These are phyloP conservation scores for Allolobophora icterica DNA, from an alignment of 2,888 invertebrate species.

Conservation along the genomic window DNA sequence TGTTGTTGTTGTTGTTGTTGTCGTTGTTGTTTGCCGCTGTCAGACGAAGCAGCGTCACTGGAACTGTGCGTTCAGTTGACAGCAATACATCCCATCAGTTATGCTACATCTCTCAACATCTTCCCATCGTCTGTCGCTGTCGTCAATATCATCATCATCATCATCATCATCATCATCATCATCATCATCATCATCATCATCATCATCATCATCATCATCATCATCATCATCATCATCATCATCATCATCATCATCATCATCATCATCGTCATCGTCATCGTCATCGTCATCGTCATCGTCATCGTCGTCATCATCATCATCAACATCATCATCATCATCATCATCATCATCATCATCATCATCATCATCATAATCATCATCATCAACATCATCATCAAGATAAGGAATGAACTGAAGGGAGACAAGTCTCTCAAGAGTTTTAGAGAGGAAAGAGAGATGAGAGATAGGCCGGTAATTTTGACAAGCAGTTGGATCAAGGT, in stretches of 20 bases:
- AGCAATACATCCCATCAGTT: neutral
- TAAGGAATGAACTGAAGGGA: no score
- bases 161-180: conserved; percentile 38
- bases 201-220: conserved; percentile 35
- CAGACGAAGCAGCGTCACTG: conserved; percentile 12
- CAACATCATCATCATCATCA: conserved; percentile 33
- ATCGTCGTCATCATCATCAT: conserved; percentile 36
- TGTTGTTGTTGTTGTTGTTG: neutral
- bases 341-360: conserved; percentile 33
- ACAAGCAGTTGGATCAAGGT: no score
- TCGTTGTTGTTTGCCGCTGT: neutral
- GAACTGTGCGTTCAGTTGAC: neutral
- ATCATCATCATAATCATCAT: conserved; percentile 31
- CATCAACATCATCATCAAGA: conserved; percentile 31
- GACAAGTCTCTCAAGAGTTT: no score
- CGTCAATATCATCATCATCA: conserved; percentile 30
- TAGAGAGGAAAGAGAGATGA: no score
- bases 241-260: conserved; percentile 24
- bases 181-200: conserved; percentile 36
- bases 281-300: conserved; percentile 30
- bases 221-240: conserved; percentile 27
- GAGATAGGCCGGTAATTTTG: no score
- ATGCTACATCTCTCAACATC: neutral
- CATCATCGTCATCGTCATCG: conserved; percentile 35
- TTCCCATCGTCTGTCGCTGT: neutral